Base-by-base conservation (phyloP, 92 coral and sea anemone species). In the Virgularia gustaviana region DNA sequence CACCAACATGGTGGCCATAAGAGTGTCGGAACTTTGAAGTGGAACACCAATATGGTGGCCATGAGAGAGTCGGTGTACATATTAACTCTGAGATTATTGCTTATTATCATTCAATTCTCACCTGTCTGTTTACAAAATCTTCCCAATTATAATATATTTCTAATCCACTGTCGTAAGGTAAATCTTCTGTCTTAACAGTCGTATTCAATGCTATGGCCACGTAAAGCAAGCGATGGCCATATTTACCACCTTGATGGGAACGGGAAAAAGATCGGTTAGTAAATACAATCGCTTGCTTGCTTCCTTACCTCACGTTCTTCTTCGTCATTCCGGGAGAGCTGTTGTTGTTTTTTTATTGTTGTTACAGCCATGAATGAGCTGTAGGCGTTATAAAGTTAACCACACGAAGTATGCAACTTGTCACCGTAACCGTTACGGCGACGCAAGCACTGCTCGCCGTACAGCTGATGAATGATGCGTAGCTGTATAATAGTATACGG, bases 81-180 rank as follows among this genome's bases (percentile, higher is more conserved):
- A 15, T 20, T 1, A n/a, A 4, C 24, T 20, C 2, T 51, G 24
- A 43, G 10, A 53, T 1, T 2, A 2, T 16, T 10, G 16, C 16
- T 10, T 1, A 53, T 20, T 9, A 2, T 12, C 28, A 16, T 53
- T 53, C 3, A 1, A 53, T 11, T 47, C 73, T 24, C 49, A 90
- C 96, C 88, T 87, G 67, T 55, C 82, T 49, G 4, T 72, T 78
- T 3, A 90, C 62, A 45, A 60, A 84, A 53, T 87, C 66, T 73
- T 90, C 83, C 96, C 96, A 90, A 2, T 84, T 79, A 30, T 84
- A 72, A 45, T 87, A 78, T n/a, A 82, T 73, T 2, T 63, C 53
- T 31, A 81, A 71, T 11, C 92, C 96, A 37, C 78, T 78, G 53
- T 67, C 71, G 62, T 74, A 90, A 6, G 85, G 87, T 4, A 90